phyloP scores from a whole-genome alignment of 2,888 invertebrate genomes.

The Chymomyza fuscimana region DNA sequence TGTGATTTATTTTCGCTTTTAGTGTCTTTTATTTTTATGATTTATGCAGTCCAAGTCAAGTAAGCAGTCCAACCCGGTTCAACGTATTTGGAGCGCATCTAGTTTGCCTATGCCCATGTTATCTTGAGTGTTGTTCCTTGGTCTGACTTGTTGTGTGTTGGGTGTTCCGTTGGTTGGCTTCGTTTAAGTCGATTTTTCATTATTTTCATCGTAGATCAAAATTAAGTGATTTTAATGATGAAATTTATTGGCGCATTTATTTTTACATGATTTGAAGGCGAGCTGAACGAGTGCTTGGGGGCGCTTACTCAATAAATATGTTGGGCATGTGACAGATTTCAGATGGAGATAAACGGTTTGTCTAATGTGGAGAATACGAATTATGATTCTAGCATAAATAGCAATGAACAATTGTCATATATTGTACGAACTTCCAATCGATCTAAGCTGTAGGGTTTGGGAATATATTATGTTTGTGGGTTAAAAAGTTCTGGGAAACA shows the following conservation, averaged over 20 bases:
- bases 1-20: conserved; percentile 70
- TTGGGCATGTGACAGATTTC: conserved; percentile 53
- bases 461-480: no score
- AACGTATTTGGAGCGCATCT: conserved; percentile 8
- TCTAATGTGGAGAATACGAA: neutral
- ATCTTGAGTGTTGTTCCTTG: conserved; percentile 28
- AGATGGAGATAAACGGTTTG: conserved; percentile 34
- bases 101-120: conserved; percentile 23
- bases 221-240: conserved; percentile 67
- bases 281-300: conserved; percentile 27
- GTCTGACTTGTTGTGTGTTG: conserved; percentile 10
- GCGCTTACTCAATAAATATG: conserved; percentile 49
- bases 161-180: conserved; percentile 15
- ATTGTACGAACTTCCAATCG: neutral
- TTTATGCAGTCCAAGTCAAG: conserved; percentile 48
- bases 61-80: conserved; percentile 10
- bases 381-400: neutral
- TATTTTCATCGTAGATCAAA: conserved; percentile 65
- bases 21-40: conserved; percentile 70
- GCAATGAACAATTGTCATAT: neutral
- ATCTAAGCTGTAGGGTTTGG: neutral
- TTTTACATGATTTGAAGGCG: conserved; percentile 51
- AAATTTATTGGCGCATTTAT: conserved; percentile 64
- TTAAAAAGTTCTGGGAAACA: no score
- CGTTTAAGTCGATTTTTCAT: conserved; percentile 46